Evolutionary conservation across 1,140 invertebrate species (phyloP).

Genomic region (Drosophila hydei): DNA sequence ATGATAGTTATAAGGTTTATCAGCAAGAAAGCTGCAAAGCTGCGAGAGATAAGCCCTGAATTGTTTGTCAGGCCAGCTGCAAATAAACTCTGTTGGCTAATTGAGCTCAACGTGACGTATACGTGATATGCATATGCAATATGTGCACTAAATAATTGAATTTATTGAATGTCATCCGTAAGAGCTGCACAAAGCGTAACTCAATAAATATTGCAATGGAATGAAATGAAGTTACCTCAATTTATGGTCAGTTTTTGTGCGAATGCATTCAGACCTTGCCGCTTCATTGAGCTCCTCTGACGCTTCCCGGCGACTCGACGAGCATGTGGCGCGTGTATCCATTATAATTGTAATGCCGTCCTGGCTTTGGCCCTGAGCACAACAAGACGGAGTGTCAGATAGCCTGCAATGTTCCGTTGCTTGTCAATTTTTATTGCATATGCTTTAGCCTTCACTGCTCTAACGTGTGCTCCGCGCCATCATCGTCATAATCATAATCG

Average conservation of each 20-base stretch:
- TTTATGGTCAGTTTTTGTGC: conserved; percentile 37
- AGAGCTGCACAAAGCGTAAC: not conserved
- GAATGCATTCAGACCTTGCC: conserved; percentile 10
- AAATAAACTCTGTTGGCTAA: conserved; percentile 18
- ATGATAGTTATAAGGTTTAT: conserved; percentile 38
- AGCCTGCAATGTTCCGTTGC: conserved; percentile 44
- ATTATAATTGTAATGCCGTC: conserved; percentile 23
- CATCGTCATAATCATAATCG: conserved; percentile 12
- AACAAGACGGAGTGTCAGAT: conserved; percentile 39
- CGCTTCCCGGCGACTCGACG: no score
- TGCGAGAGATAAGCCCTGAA: conserved; percentile 10
- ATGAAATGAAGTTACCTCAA: conserved; percentile 33
- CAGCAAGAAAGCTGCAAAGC: conserved; percentile 4
- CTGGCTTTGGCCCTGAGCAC: conserved; percentile 33
- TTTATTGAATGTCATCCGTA: conserved; percentile 7
- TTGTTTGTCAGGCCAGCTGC: not conserved
- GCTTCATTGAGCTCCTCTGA: conserved; percentile 10
- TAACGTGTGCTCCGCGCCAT: conserved; percentile 18
- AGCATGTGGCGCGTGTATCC: not conserved
- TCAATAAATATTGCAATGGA: conserved; percentile 36
- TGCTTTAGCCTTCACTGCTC: conserved; percentile 17
- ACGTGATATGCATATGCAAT: not conserved
- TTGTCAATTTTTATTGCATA: conserved; percentile 62
- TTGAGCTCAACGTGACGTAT: conserved; percentile 30
- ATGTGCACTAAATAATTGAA: conserved; percentile 19